Evolutionary conservation across 2,888 invertebrate genomes (phyloP), one percentile per base, ranked within the genome.

Genomic region (Unio delphinus): DNA sequence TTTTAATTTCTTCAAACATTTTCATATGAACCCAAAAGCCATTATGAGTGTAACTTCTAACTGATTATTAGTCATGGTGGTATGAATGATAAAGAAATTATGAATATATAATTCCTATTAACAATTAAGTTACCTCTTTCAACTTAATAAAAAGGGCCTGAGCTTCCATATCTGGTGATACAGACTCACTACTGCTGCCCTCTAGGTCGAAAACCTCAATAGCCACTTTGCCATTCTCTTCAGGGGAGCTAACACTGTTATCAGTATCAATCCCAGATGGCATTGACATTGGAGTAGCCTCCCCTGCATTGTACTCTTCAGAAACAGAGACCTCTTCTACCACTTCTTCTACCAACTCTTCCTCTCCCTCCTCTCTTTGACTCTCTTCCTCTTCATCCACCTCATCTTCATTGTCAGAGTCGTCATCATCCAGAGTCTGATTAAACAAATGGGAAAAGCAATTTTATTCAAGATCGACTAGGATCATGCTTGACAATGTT

Each of bases 91-190:
- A 11, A 45, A 45, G 11, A 45, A 45, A 15, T 45, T 45, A 15
- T 15, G 45, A 45, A 45, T 45, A 15, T 45, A 11, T 3, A 11
- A 45, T 11, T 45, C 45, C 15, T 45, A 15, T 45, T 45, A 45
- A 45, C 15, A 45, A 45, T 45, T 45, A 45, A 45, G 45, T 73
- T 69, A 90, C 90, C 87, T 90, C 90, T 74, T 90, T 90, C 45
- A 90, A 78, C 72, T 90, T 90, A 64, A 89, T 84, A 74, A 87
- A 89, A 56, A 90, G 80, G 20, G 88, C 86, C 68, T 89, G 88
- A 6, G 87, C 80, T 75, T 90, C 90, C 83, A 89, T 88, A 65
- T 90, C 90, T 0, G 89, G 89, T 7, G 89, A 87, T 11, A 86
- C 83, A n/a, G 87, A 84, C 56, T 88, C 89, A 66, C 88, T 88